Evolutionary conservation across 2,888 invertebrate species (phyloP).

Genomic region (Oscheius onirici): DNA sequence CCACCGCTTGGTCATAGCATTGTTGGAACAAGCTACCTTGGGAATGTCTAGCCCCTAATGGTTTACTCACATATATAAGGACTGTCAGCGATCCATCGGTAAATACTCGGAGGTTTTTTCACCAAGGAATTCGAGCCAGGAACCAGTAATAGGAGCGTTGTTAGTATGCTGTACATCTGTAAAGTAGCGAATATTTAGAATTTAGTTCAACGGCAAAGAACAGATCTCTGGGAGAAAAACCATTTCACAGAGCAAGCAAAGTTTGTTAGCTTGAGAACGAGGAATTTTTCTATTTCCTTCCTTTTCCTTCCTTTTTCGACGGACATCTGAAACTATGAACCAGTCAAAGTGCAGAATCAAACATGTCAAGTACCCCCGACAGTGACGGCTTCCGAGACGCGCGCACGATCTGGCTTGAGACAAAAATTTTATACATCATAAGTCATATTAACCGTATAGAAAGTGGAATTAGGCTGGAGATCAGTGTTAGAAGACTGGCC

Average conservation of each 20-base stretch:
- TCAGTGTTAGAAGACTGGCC: no score
- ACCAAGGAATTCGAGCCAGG: not conserved
- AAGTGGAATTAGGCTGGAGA: constrained; percentile 2
- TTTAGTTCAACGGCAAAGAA: no score
- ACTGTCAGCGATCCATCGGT: constrained; percentile 67
- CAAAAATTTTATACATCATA: constrained; percentile 4
- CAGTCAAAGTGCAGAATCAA: constrained; percentile 28
- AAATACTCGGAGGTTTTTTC: constrained; percentile 60
- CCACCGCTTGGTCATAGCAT: not conserved
- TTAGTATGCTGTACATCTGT: constrained; percentile 29
- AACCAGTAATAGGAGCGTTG: constrained; percentile 10
- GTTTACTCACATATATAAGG: constrained; percentile 66
- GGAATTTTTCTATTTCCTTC: not conserved
- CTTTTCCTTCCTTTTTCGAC: not conserved
- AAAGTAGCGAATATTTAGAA: no score
- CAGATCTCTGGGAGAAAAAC: no score
- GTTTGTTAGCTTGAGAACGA: not conserved
- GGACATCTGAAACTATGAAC: not conserved
- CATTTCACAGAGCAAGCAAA: not conserved
- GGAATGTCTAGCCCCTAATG: not conserved
- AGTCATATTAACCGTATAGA: not conserved
- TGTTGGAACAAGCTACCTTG: constrained; percentile 4
- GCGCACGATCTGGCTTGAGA: constrained; percentile 12
- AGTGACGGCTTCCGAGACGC: constrained; percentile 12
- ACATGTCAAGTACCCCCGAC: constrained; percentile 25